Evolutionary conservation across 1,140 invertebrate species (phyloP), one percentile per base, ranked within the genome.

Genomic region (Calliphora vicina): DNA sequence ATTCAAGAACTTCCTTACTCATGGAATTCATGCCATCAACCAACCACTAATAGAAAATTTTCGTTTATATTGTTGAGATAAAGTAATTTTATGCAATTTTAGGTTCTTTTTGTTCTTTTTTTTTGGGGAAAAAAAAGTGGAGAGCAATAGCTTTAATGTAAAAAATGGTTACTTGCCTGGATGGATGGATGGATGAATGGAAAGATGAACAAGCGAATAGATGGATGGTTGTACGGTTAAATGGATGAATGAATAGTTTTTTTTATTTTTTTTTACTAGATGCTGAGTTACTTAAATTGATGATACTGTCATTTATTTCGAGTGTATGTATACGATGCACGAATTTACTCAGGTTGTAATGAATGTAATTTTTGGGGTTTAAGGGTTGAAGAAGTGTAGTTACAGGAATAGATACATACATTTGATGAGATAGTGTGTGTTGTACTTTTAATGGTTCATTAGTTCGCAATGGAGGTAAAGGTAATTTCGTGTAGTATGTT

Each of bases 81-180:
- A 57, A 57, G 50, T 57, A 57, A 57, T 57, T 57, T n/a, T n/a
- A 57, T 57, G 50, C 50, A 57, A 57, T 57, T 57, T 57, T 57
- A 57, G 50, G 15, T n/a, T n/a, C 6, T 57, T 57, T 57, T 57
- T 57, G 13, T 35, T 8, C 35, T 35, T 8, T 35, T 35, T 35
- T 35, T 17, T 57, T n/a, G 50, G 17, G 13, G 50, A 17, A 17
- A n/a, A 15, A n/a, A 57, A 1, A 17, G 50, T 6, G 4, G 50
- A 57, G 10, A 35, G 10, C 6, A n/a, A n/a, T 5, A 35, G 10
- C 6, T 35, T 35, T 35, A 2, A 35, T 35, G 1, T 35, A 35
- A 35, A 35, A 35, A 35, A n/a, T n/a, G n/a, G n/a, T n/a, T n/a
- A n/a, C n/a, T n/a, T 35, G 35, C 10, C 6, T 35, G 10, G 35